A percentile compares a stretch with the other conserved stretches of the same genome.
These are phyloP conservation scores for Nephrotoma flavescens DNA, from an alignment of 2,888 invertebrate genomes.

Conservation along the genomic window DNA sequence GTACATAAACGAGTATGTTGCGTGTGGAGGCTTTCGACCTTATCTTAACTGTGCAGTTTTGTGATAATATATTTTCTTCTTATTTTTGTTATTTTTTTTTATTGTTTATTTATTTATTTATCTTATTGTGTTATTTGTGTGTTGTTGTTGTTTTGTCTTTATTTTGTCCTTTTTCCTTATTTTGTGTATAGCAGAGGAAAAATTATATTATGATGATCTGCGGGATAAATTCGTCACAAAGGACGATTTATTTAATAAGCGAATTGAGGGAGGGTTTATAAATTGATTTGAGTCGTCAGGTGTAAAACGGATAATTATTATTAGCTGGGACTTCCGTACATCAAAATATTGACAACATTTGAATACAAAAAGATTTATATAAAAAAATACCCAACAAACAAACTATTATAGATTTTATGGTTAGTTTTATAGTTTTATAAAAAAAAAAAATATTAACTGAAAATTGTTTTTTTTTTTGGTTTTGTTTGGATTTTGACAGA, in stretches of 20 bases:
- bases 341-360: background rate
- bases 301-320: background rate
- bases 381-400: background rate
- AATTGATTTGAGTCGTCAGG: background rate
- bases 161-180: background rate
- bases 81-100: background rate
- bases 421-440: background rate
- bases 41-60: background rate
- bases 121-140: background rate
- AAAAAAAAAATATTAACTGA: background rate
- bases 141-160: background rate
- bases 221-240: background rate
- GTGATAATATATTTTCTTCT: background rate
- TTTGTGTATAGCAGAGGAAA: background rate
- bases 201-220: background rate
- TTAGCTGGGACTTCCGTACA: background rate
- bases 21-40: background rate
- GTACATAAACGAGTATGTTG: background rate
- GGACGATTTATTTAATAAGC: background rate
- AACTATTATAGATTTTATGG: background rate
- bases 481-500: background rate
- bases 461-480: background rate
- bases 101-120: background rate
- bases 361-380: background rate
- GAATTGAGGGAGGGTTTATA: background rate